Evolutionary conservation across 2,113 vertebrate species (phyloP).

Genomic region (Clupea harengus): DNA sequence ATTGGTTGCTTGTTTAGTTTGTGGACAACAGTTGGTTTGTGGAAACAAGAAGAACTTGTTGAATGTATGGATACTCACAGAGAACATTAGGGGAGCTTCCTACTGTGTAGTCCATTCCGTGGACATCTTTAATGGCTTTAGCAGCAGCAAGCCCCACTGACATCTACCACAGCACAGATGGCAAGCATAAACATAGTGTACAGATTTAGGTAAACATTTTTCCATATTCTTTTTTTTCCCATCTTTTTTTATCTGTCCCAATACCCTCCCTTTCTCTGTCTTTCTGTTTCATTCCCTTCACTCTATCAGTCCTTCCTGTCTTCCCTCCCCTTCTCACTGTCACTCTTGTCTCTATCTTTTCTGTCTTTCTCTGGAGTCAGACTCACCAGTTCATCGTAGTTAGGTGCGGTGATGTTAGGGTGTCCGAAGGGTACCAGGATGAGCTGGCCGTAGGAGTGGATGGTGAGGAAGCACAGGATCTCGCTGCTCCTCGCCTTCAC

Average conservation of each 20-base stretch:
- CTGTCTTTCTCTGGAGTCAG: neutral
- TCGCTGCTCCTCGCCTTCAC: conserved; percentile 61
- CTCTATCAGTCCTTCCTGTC: neutral
- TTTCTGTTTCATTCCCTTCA: neutral
- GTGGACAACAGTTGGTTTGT: neutral
- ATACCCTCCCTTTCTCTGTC: neutral
- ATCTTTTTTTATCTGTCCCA: neutral
- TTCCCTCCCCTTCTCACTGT: neutral
- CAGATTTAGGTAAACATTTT: neutral
- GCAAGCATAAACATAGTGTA: neutral
- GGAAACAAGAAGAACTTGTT: neutral
- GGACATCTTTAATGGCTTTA: conserved; percentile 73
- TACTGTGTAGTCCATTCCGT: conserved; percentile 78
- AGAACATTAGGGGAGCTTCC: conserved; percentile 68
- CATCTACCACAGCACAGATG: conserved; percentile 71
- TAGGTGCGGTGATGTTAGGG: conserved; percentile 71
- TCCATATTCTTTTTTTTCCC: neutral
- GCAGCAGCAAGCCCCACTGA: conserved; percentile 79
- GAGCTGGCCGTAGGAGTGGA: conserved; percentile 81
- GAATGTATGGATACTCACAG: conserved; percentile 56
- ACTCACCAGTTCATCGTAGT: conserved; percentile 80
- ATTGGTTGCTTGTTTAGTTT: neutral
- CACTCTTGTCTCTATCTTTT: too few species aligned
- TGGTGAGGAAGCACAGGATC: conserved; percentile 81
- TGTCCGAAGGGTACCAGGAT: conserved; percentile 81